phyloP scores from a whole-genome alignment of 1,140 invertebrate genomes.

The Bacillus rossius region DNA sequence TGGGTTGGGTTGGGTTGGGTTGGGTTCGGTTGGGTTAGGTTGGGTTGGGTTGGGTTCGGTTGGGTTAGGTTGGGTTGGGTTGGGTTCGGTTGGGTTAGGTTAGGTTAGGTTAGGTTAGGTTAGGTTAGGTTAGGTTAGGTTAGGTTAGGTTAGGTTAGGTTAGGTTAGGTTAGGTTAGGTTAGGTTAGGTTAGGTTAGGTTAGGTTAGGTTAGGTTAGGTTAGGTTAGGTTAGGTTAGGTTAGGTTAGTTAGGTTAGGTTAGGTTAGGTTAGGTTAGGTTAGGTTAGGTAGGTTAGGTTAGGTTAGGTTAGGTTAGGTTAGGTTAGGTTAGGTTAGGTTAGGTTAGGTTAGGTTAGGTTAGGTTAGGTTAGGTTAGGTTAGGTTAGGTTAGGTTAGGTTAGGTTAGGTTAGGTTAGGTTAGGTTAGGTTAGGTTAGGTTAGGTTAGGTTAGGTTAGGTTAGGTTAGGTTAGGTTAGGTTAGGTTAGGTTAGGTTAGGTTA shows the following conservation, averaged over 20 bases:
- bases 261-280: constrained; percentile 14
- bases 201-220: constrained; percentile 29
- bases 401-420: too few species aligned
- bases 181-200: constrained; percentile 25
- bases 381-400: too few species aligned
- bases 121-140: constrained; percentile 30
- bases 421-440: too few species aligned
- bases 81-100: constrained; percentile 22
- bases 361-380: not conserved
- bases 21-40: constrained; percentile 18
- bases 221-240: constrained; percentile 29
- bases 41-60: constrained; percentile 11
- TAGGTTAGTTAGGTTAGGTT: constrained; percentile 27
- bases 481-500: too few species aligned
- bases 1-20: constrained; percentile 23
- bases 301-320: constrained; percentile 13
- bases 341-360: constrained; percentile 17
- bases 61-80: constrained; percentile 16
- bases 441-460: too few species aligned
- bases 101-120: constrained; percentile 27
- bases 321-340: constrained; percentile 17
- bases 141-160: constrained; percentile 29
- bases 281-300: constrained; percentile 13
- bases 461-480: too few species aligned
- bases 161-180: constrained; percentile 32